Conservation (phyloP, 2,888 invertebrate species). For the Erannis defoliaria region DNA sequence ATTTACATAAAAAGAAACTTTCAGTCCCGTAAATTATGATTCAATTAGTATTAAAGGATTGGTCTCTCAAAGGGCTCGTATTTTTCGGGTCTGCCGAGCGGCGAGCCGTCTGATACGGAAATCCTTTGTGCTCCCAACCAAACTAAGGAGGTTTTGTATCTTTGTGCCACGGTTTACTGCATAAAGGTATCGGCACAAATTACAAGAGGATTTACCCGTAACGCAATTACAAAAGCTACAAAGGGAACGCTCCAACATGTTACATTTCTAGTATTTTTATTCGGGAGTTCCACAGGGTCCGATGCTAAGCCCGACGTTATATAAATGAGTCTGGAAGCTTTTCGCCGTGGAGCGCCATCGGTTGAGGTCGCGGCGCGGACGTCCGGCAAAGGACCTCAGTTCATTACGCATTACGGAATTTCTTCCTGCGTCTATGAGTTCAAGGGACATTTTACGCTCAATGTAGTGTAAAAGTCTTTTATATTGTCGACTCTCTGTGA, state of each 20-base stretch:
- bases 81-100: conserved; percentile 79
- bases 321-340: conserved; percentile 46
- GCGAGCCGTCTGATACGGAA: conserved; percentile 62
- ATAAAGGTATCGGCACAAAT: conserved; percentile 70
- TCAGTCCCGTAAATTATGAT: conserved; percentile 83
- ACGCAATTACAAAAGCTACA: conserved; percentile 47
- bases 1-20: conserved; percentile 86
- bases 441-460: conserved; percentile 61
- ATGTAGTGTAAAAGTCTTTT: conserved; percentile 64
- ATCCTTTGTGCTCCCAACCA: conserved; percentile 82
- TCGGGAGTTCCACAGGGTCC: conserved; percentile 44
- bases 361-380: conserved; percentile 45
- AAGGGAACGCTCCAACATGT: conserved; percentile 48
- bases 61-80: conserved; percentile 79
- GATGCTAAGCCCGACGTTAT: conserved; percentile 47
- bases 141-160: conserved; percentile 76
- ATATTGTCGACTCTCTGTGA: conserved; percentile 53
- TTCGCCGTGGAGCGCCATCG: conserved; percentile 47
- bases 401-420: conserved; percentile 67
- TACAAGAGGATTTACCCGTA: conserved; percentile 64
- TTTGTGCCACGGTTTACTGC: conserved; percentile 71
- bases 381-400: conserved; percentile 58
- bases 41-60: conserved; percentile 87
- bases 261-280: conserved; percentile 47
- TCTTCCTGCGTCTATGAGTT: conserved; percentile 54